These are phyloP conservation scores for Columbina picui DNA, from an alignment of 2,113 vertebrate genomes.

Conservation along the genomic window DNA sequence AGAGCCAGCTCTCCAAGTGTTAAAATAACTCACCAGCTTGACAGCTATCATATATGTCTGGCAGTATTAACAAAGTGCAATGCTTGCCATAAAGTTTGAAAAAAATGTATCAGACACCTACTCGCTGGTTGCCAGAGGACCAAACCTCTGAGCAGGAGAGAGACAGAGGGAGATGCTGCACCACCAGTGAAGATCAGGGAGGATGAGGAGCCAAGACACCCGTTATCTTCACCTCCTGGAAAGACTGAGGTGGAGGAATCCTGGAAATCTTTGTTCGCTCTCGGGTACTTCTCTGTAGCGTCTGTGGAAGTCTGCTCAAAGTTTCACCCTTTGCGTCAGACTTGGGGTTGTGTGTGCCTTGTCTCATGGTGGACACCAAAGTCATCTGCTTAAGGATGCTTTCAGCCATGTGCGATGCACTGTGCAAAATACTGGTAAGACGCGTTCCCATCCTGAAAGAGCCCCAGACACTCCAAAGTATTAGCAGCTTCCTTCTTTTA, in stretches of 20 bases:
- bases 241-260: not conserved
- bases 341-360: not conserved
- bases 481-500: not conserved
- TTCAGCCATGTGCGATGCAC: not conserved
- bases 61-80: conserved; percentile 61
- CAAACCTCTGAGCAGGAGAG: conserved; percentile 55
- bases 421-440: not conserved
- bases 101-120: conserved; percentile 61
- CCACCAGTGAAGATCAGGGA: not conserved
- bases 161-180: conserved; percentile 29
- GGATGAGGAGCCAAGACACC: conserved; percentile 8
- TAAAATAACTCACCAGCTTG: conserved; percentile 60
- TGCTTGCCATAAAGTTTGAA: conserved; percentile 47
- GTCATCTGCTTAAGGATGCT: not conserved
- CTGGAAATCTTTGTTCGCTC: not conserved
- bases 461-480: not conserved
- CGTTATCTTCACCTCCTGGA: not conserved
- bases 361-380: not conserved
- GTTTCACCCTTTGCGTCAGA: not conserved
- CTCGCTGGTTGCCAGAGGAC: conserved; percentile 50
- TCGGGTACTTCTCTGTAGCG: not conserved
- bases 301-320: not conserved
- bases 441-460: not conserved
- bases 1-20: conserved; percentile 59
- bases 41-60: conserved; percentile 65